Evolutionary conservation across 2,113 vertebrate species (phyloP), one percentile per base, ranked within the genome.

Genomic region (Peromyscus leucopus): DNA sequence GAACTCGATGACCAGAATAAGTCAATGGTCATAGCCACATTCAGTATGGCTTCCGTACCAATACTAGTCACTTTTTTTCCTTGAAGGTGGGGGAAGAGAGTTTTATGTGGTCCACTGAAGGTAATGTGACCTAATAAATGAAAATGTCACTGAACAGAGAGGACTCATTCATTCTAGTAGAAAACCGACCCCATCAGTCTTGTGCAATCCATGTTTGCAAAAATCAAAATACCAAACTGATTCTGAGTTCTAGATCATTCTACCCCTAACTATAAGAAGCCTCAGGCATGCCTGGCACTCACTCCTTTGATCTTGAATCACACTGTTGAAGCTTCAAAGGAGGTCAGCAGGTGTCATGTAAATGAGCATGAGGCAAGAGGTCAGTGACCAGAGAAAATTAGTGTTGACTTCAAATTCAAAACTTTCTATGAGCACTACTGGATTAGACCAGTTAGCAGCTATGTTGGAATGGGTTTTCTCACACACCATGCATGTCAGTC

Each of bases 401-500:
- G 3, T 84, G 42, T 42, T 55, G 36, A 39, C 22, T 57, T 36
- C 67, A 57, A 57, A 31, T 71, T 72, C 24, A n/a, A 51, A 75
- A 48, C 15, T 31, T 93, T 88, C 72, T 21, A 2, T 2, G n/a
- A 19, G 59, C 78, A 67, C 22, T 2, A 39, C 2, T 72, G 65
- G 13, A 36, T 79, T 72, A 67, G 85, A 33, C 19, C 48, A 48
- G 19, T 42, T n/a, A 83, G 36, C 0, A n/a, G 36, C 71, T 86
- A 28, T 69, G 24, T 85, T 76, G 31, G 67, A 24, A 21, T 8
- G 48, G 61, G 16, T 78, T 63, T 92, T 71, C 79, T 51, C 46
- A 39, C 0, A 0, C 11, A 26, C 5, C 51, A 8, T 9, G 16
- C 0, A 0, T 7, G 3, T 28, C 51, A 55, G 42, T 88, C 69